These are phyloP conservation scores for Alethe castanea DNA, from an alignment of 2,113 vertebrate species.

Conservation along the genomic window DNA sequence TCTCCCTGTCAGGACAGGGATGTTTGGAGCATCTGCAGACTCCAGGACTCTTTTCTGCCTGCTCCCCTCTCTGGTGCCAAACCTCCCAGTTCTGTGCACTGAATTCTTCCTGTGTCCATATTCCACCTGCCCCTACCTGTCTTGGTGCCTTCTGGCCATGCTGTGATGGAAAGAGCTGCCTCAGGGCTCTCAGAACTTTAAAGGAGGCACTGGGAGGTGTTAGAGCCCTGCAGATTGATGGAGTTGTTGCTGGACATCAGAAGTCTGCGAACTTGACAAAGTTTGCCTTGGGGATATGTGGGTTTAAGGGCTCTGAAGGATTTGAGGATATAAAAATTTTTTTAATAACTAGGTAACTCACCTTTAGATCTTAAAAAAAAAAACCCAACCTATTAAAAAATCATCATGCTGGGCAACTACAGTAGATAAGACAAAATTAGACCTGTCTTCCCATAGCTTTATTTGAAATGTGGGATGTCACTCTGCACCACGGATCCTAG, in stretches of 20 bases:
- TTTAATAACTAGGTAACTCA: not conserved
- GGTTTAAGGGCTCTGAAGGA: not conserved
- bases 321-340: conserved; percentile 10
- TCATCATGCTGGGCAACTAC: not conserved
- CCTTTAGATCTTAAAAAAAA: not conserved
- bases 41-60: not conserved
- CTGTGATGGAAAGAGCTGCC: not conserved
- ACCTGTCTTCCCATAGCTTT: not conserved
- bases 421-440: not conserved
- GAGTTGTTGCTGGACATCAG: not conserved
- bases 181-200: not conserved
- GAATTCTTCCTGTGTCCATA: not conserved
- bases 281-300: not conserved
- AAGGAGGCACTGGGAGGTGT: not conserved
- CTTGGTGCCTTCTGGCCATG: not conserved
- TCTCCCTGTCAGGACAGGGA: not conserved
- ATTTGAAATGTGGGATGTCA: not conserved
- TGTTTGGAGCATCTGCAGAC: not conserved
- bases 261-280: not conserved
- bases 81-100: not conserved
- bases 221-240: not conserved
- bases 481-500: not conserved
- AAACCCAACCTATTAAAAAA: not conserved
- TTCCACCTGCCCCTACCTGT: not conserved
- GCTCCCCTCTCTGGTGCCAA: not conserved